phyloP scores from a whole-genome alignment of 2,888 invertebrate genomes.

The Caenorhabditis becei region DNA sequence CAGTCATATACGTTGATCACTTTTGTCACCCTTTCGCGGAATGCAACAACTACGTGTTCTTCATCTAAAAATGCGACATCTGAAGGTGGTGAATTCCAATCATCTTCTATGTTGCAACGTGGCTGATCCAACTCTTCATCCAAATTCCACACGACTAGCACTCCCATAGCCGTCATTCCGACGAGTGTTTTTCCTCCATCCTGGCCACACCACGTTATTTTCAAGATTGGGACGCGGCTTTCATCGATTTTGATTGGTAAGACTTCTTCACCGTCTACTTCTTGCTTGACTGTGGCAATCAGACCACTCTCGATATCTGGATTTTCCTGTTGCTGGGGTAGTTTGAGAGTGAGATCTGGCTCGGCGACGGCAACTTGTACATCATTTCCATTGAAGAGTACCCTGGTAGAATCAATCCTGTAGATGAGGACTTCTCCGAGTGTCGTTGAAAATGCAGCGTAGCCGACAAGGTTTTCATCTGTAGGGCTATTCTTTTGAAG shows the following conservation, averaged over 20 bases:
- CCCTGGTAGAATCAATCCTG: conserved; percentile 28
- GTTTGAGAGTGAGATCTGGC: conserved; percentile 22
- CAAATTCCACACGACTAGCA: conserved; percentile 55
- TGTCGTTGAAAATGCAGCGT: conserved; percentile 56
- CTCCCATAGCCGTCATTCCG: conserved; percentile 54
- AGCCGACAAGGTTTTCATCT: conserved; percentile 57
- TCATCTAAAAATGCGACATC: conserved; percentile 55
- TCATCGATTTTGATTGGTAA: conserved; percentile 21
- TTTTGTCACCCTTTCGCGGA: conserved; percentile 59
- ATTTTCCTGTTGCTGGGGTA: conserved; percentile 9
- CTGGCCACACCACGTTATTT: conserved; percentile 50
- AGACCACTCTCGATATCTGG: background rate
- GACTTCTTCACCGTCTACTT: conserved; percentile 14
- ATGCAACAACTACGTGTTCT: conserved; percentile 53
- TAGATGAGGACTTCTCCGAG: conserved; percentile 66
- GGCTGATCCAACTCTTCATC: conserved; percentile 33
- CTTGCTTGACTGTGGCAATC: conserved; percentile 19
- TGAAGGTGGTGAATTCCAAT: conserved; percentile 61
- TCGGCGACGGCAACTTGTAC: conserved; percentile 22
- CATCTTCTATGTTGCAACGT: conserved; percentile 9
- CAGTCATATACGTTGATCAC: conserved; percentile 53
- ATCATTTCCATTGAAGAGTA: too few relatives aligned
- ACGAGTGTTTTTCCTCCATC: conserved; percentile 48
- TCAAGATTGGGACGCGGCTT: conserved; percentile 31
- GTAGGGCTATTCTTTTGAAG: conserved; percentile 31